Conservation (phyloP, 2,113 vertebrate species). For the Archilochus colubris region DNA sequence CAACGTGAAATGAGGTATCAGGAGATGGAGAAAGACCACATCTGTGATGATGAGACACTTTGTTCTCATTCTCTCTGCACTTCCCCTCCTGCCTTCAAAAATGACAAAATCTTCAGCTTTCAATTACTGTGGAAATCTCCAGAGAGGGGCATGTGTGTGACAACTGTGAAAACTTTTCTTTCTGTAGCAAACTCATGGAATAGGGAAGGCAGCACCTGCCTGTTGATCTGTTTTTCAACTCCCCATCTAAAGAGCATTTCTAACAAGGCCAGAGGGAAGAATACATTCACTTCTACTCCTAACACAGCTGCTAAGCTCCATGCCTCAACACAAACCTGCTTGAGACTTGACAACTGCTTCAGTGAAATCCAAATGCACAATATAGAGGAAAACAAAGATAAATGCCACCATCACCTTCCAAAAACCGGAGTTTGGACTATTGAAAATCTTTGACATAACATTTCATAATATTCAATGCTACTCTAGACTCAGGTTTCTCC, state of each 20-base stretch:
- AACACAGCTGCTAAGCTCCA: accelerated
- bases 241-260: neutral
- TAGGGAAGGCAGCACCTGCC: neutral
- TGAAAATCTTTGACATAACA: neutral
- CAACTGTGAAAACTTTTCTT: neutral
- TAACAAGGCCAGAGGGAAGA: neutral
- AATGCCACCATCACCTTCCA: neutral
- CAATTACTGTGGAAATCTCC: neutral
- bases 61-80: neutral
- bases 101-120: neutral
- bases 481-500: neutral
- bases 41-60: neutral
- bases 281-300: neutral
- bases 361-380: neutral
- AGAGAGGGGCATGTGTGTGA: accelerated
- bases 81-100: neutral
- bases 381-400: neutral
- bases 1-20: neutral
- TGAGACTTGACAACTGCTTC: neutral
- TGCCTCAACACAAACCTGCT: neutral
- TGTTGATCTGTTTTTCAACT: neutral
- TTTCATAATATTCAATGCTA: neutral
- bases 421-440: neutral
- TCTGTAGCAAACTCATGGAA: neutral
- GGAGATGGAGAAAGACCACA: neutral